Evolutionary conservation across 2,797 vertebrate species (phyloP).

Genomic region (Parambassis ranga): DNA sequence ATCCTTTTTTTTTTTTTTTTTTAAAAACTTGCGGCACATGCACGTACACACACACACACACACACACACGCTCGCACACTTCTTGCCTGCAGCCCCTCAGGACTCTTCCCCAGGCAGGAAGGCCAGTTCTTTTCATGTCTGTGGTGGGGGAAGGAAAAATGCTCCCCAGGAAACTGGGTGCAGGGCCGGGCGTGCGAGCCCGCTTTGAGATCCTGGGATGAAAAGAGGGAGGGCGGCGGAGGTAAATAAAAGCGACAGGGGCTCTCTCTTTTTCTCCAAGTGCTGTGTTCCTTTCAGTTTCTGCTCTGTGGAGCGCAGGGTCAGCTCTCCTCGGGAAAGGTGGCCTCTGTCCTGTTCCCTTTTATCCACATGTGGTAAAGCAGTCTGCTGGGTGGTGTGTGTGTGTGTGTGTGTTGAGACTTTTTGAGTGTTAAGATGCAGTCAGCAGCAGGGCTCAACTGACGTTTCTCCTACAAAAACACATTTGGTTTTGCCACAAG

Average conservation of each 20-base stretch:
- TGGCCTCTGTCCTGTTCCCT: conserved; percentile 67
- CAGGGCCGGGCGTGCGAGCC: conserved; percentile 63
- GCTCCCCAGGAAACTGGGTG: conserved; percentile 86
- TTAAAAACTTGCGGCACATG: conserved; percentile 3
- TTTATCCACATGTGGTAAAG: conserved; percentile 82
- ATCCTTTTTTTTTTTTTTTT: background rate
- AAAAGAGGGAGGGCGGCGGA: conserved; percentile 82
- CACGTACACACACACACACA: background rate
- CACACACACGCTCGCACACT: conserved; percentile 17
- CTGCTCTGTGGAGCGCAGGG: conserved; percentile 46
- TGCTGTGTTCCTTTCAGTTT: conserved; percentile 42
- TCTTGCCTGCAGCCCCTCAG: conserved; percentile 55
- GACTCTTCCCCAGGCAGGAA: conserved; percentile 85
- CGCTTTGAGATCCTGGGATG: conserved; percentile 85
- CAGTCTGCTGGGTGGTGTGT: conserved; percentile 47
- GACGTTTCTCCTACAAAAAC: conserved; percentile 67
- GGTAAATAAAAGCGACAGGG: conserved; percentile 86
- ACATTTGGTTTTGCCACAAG: conserved; percentile 65
- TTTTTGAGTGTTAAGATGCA: conserved; percentile 40
- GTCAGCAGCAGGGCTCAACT: conserved; percentile 56
- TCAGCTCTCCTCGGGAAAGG: conserved; percentile 76
- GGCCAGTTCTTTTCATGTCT: conserved; percentile 86
- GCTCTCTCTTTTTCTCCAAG: conserved; percentile 41
- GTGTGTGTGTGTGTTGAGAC: conserved; percentile 19
- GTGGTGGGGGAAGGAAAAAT: conserved; percentile 80